A percentile compares a stretch with the other conserved stretches of the same genome.
phyloP scores from a whole-genome alignment of 1,140 invertebrate genomes.

The Drosophila dunni region DNA sequence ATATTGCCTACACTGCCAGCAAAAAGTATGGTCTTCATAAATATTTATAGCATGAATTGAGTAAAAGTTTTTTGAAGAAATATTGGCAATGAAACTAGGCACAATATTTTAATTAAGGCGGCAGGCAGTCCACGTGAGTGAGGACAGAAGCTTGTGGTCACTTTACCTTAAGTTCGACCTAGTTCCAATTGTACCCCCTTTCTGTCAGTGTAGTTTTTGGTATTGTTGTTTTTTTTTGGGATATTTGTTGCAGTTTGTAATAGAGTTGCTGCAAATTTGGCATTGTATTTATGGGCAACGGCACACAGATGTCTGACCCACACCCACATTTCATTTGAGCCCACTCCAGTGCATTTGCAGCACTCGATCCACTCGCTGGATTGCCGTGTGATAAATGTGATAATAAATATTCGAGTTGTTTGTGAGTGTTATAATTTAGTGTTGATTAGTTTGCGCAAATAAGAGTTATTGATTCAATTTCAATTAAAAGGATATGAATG shows the following conservation, averaged over 20 bases:
- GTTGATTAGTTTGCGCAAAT: slow-evolving; percentile 83
- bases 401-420: slow-evolving; percentile 82
- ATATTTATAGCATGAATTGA: too few relatives aligned
- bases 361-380: slow-evolving; percentile 45
- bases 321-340: slow-evolving; percentile 58
- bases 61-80: too few relatives aligned
- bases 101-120: too few relatives aligned
- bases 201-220: slow-evolving; percentile 32
- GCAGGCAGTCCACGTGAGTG: too few relatives aligned
- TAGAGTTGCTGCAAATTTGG: slow-evolving; percentile 81
- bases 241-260: slow-evolving; percentile 67
- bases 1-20: slow-evolving; percentile 58
- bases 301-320: slow-evolving; percentile 61
- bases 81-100: too few relatives aligned
- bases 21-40: background rate
- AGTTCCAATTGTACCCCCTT: too few relatives aligned
- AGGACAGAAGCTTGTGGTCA: too few relatives aligned
- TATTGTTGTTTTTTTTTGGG: slow-evolving; percentile 30
- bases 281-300: slow-evolving; percentile 58
- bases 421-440: slow-evolving; percentile 83
- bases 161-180: too few relatives aligned
- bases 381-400: slow-evolving; percentile 71
- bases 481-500: slow-evolving; percentile 83
- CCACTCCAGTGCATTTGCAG: background rate
- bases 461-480: slow-evolving; percentile 83